Evolutionary conservation across 2,113 vertebrate genomes (phyloP).

Genomic region (Odontophorus gujanensis): DNA sequence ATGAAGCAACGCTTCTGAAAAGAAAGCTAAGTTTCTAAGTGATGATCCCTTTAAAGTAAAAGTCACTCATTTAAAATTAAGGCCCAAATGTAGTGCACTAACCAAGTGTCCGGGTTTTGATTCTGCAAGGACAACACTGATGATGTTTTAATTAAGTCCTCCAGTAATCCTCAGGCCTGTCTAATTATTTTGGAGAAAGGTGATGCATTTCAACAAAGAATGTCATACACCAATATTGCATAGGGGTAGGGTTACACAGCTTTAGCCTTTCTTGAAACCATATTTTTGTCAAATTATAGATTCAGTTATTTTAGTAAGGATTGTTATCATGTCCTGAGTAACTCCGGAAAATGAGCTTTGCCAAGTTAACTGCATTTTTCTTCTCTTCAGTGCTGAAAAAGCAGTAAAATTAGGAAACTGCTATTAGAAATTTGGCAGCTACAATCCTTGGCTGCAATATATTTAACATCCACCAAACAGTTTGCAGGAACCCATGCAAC

Average conservation of each 20-base stretch:
- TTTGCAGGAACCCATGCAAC: not conserved
- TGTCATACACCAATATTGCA: not conserved
- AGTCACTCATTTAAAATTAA: conserved; percentile 27
- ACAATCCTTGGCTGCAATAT: not conserved
- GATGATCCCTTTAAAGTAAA: not conserved
- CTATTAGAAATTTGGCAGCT: conserved; percentile 46
- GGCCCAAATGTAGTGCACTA: conserved; percentile 25
- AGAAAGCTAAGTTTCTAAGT: not conserved
- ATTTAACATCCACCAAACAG: conserved; percentile 41
- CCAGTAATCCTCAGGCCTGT: conserved; percentile 45
- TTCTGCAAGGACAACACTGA: conserved; percentile 44
- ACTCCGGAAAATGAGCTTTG: not conserved
- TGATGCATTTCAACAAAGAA: conserved; percentile 35
- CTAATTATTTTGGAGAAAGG: conserved; percentile 18
- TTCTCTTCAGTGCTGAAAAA: conserved; percentile 26
- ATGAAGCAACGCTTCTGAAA: not conserved
- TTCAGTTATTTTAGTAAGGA: conserved; percentile 4
- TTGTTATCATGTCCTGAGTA: conserved; percentile 9
- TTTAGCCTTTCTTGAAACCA: conserved; percentile 22
- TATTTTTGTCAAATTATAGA: conserved; percentile 9
- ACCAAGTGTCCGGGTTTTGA: conserved; percentile 39
- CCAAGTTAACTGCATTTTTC: conserved; percentile 37
- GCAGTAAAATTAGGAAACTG: conserved; percentile 28
- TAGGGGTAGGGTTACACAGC: not conserved
- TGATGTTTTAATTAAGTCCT: conserved; percentile 61